phyloP scores from a whole-genome alignment of 2,797 vertebrate species.

The Peromyscus aztecus region DNA sequence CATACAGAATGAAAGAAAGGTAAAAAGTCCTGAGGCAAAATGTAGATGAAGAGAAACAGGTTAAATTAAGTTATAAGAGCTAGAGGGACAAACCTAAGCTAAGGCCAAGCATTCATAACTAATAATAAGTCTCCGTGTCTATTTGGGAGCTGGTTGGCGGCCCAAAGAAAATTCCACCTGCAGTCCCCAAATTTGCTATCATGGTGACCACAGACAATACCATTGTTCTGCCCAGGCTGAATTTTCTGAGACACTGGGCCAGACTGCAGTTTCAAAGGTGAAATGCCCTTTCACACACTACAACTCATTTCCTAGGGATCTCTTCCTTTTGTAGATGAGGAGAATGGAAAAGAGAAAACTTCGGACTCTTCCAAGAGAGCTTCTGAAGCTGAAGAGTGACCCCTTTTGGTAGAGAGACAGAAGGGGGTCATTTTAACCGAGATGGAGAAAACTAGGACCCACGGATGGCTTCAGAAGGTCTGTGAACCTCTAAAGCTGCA shows the following conservation, averaged over 20 bases:
- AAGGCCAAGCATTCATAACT: neutral
- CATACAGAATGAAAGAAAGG: neutral
- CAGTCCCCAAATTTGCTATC: slow-evolving; percentile 74
- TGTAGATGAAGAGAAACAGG: neutral
- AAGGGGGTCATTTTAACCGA: neutral
- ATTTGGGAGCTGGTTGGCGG: neutral
- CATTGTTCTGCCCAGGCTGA: slow-evolving; percentile 17
- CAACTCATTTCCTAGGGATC: slow-evolving; percentile 35
- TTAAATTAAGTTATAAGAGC: neutral
- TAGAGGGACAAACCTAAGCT: neutral
- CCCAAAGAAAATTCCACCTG: neutral
- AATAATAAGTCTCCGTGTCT: neutral
- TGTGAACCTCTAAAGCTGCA: neutral
- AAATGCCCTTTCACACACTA: neutral
- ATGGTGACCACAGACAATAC: neutral
- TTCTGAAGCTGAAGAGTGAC: slow-evolving; percentile 48
- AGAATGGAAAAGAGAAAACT: slow-evolving; percentile 17
- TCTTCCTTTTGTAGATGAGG: slow-evolving; percentile 29
- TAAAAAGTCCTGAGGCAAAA: neutral
- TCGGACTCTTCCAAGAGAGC: neutral
- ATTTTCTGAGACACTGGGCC: neutral
- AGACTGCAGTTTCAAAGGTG: neutral
- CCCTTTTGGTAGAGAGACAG: slow-evolving; percentile 47
- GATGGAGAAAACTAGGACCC: neutral
- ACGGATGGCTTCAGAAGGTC: neutral